Evolutionary conservation across 2,888 invertebrate genomes (phyloP), one percentile per base, ranked within the genome.

Genomic region (Smittia aterrima): DNA sequence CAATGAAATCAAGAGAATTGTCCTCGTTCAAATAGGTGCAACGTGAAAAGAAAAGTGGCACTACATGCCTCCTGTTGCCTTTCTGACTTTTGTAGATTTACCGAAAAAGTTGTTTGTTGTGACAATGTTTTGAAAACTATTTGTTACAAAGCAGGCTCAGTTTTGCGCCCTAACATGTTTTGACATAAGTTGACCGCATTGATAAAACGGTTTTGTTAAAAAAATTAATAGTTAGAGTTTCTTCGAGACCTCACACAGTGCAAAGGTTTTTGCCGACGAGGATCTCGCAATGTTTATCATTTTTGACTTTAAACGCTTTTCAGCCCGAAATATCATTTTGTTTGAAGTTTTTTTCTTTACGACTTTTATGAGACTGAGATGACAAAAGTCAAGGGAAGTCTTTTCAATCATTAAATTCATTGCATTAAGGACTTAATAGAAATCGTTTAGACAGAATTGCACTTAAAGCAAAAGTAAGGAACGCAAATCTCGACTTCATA

Each of bases 31-130:
- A 64, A 64, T 64, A 64, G 64, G 64, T 64, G 58, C 58, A 20
- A 58, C 18, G 2, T 58, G 58, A 58, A 64, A 64, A 64, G 27
- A 64, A 64, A 64, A 70, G 70, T 70, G 70, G 70, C 72, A 72
- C 32, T 72, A 72, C 72, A 72, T 72, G 53, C 72, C 72, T 72
- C 72, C 72, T 72, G 72, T 72, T 62, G 72, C 58, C 62, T 72
- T 72, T 71, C 18, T 47, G 18, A 9, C 38, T 7, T 47, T 47
- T 47, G 47, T 47, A 47, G 47, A 47, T 47, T 32, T 38, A 54
- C 54, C 72, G 72, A 27, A 47, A 24, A n/a, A n/a, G n/a, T n/a
- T 62, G 38, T 62, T 71, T 72, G 72, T 72, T 72, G 72, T 72
- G 72, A 72, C 72, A 72, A 58, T 72, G 32, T 72, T 64, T 40